Evolutionary conservation across 2,113 vertebrate species (phyloP).

Genomic region (Oncorhynchus masou): DNA sequence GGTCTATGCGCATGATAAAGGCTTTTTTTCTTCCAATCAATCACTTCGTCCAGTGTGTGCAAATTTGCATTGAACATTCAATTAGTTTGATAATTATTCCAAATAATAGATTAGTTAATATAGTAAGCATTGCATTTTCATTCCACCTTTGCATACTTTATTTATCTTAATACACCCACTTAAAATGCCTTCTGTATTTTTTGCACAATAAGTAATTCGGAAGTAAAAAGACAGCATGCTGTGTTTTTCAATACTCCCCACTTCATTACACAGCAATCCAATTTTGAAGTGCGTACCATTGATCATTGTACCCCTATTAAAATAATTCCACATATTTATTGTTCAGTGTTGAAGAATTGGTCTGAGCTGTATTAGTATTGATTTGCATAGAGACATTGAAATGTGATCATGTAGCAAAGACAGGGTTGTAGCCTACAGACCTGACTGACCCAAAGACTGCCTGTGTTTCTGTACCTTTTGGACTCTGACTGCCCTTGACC

Average conservation of each 20-base stretch:
- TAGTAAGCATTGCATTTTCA: background rate
- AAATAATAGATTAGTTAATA: background rate
- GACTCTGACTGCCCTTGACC: too few species aligned
- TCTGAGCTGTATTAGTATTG: background rate
- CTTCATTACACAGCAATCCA: background rate
- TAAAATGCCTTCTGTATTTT: background rate
- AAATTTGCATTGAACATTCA: background rate
- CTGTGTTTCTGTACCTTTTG: too few species aligned
- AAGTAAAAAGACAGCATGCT: background rate
- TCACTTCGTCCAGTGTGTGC: too few species aligned
- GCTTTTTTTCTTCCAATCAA: too few species aligned
- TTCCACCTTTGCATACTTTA: background rate
- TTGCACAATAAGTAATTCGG: background rate
- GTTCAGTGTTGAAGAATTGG: background rate
- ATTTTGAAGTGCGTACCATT: background rate
- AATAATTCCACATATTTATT: background rate
- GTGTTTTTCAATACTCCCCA: background rate
- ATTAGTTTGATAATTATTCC: background rate
- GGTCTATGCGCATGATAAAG: too few species aligned
- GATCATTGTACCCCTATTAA: background rate
- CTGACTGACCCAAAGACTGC: too few species aligned
- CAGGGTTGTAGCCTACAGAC: background rate
- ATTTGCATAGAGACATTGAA: background rate
- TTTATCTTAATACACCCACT: background rate
- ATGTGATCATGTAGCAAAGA: background rate